Conservation (phyloP, 2,888 invertebrate genomes). For the Mesorhabditis sp. region DNA sequence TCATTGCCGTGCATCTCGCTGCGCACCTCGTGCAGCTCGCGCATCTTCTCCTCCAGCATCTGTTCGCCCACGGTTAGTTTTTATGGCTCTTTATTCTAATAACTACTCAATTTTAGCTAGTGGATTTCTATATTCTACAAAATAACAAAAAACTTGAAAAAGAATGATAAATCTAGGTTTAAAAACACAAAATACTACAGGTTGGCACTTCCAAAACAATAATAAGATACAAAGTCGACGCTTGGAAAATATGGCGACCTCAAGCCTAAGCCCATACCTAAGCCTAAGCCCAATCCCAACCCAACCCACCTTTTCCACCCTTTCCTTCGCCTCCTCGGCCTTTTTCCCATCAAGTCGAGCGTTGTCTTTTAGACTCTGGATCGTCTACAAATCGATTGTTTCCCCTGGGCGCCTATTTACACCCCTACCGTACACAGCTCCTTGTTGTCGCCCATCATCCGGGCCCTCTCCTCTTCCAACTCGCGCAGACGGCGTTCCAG, state of each 20-base stretch:
- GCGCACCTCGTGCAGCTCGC: conserved; percentile 29
- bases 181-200: no score
- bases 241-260: no score
- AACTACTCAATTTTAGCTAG: no score
- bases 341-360: conserved; percentile 17
- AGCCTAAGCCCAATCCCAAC: no score
- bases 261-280: no score
- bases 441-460: conserved; percentile 10
- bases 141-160: no score
- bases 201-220: no score
- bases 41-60: conserved; percentile 23
- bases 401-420: conserved; percentile 18
- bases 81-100: background rate
- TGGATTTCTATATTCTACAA: no score
- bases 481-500: conserved; percentile 18
- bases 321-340: conserved; percentile 21
- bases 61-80: background rate
- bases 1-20: conserved; percentile 50
- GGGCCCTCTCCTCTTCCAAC: conserved; percentile 22
- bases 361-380: conserved; percentile 16
- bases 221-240: no score
- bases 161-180: no score
- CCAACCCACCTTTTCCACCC: conserved; percentile 13
- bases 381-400: conserved; percentile 19
- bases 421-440: conserved; percentile 17